Base-by-base conservation (phyloP, 2,888 invertebrate species). In the Cylindroiulus punctatus region DNA sequence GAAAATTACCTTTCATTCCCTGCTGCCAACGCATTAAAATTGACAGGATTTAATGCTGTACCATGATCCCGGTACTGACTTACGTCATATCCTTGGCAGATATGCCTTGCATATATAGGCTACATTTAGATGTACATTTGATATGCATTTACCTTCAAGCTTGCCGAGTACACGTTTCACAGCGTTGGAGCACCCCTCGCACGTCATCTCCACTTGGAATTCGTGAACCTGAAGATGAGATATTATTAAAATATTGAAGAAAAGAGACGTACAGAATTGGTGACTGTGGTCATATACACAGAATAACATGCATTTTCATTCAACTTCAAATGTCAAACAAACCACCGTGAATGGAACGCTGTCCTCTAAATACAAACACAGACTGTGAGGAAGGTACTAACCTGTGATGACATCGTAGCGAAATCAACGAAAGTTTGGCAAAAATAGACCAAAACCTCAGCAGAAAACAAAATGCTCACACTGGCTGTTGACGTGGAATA, bases 121-220 rank as follows among this genome's bases (percentile, higher is more conserved):
- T n/a, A n/a, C n/a, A n/a, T n/a, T n/a, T n/a, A n/a, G n/a, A n/a
- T n/a, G n/a, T n/a, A n/a, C n/a, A n/a, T 52, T 52, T 52, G 0
- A 44, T 19, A 5, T 19, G 19, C 57, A 52, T 85, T 91, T 91
- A 92, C 95, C 95, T 92, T 95, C 95, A 86, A 95, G 91, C 91
- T 96, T 96, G 87, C 93, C 94, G 22, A 98, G 93, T 52, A 97
- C 97, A 90, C 95, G 93, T 90, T 96, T 94, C 2, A 98, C 96
- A 76, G 97, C 96, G 86, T 94, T 95, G 0, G 96, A 95, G 91
- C 98, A 98, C 19, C 98, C 98, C 89, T 95, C 96, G 90, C 98
- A 98, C 4, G 97, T 96, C 98, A 98, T 98, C 90, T 94, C 95
- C 85, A 98, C 97, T 89, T 94, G 94, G 91, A 95, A 98, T 91